Evolutionary conservation across 2,113 vertebrate species (phyloP).

Genomic region (Polyodon spathula): DNA sequence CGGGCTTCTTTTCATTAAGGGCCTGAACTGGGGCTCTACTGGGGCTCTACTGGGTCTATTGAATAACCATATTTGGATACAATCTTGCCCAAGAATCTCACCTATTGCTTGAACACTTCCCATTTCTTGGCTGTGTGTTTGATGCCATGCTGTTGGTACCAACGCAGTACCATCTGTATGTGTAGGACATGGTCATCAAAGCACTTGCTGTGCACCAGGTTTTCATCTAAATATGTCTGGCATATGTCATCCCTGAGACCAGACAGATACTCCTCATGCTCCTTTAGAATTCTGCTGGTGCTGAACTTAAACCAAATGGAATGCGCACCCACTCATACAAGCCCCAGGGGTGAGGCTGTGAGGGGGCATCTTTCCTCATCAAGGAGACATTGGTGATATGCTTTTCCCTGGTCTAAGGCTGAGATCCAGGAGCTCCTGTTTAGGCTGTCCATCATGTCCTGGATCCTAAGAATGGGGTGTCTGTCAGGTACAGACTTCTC

Average conservation of each 20-base stretch:
- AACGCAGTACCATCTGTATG: slow-evolving; percentile 5
- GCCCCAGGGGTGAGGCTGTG: too few species aligned
- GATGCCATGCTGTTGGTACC: slow-evolving; percentile 19
- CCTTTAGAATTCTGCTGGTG: slow-evolving; percentile 13
- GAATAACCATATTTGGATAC: slow-evolving; percentile 16
- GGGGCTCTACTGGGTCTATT: slow-evolving; percentile 12
- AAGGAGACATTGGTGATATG: slow-evolving; percentile 5
- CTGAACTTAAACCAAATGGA: too few species aligned
- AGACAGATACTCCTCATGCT: not conserved
- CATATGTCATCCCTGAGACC: slow-evolving; percentile 4
- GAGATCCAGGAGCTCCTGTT: too few species aligned
- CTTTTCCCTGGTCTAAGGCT: not conserved
- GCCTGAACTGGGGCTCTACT: too few species aligned
- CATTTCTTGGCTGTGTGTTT: slow-evolving; percentile 26
- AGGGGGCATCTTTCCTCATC: too few species aligned
- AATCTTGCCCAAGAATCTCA: slow-evolving; percentile 18
- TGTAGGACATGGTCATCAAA: slow-evolving; percentile 21
- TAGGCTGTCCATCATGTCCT: slow-evolving; percentile 7
- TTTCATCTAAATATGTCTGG: slow-evolving; percentile 8
- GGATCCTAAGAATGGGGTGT: too few species aligned
- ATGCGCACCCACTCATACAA: too few species aligned
- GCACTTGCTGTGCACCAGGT: slow-evolving; percentile 12
- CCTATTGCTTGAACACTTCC: slow-evolving; percentile 19
- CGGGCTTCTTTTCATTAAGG: slow-evolving; percentile 9
- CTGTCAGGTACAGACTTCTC: not conserved